phyloP scores from a whole-genome alignment of 2,797 vertebrate genomes.

The Acanthurus tractus region DNA sequence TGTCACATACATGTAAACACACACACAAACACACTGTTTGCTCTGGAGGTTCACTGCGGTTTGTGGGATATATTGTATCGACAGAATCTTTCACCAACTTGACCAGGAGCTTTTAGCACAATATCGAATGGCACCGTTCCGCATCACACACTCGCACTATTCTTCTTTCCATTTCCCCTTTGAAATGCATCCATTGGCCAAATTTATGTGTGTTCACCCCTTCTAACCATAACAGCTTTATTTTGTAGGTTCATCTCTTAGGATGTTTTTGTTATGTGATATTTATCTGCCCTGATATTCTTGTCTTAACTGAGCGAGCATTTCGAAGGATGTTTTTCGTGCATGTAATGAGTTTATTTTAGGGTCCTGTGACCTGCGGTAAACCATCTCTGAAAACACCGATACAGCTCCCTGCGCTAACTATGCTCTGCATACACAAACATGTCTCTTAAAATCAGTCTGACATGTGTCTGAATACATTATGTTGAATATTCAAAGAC shows the following conservation, averaged over 20 bases:
- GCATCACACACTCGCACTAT: constrained; percentile 37
- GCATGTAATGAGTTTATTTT: constrained; percentile 52
- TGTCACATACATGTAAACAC: constrained; percentile 2
- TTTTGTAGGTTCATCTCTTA: constrained; percentile 23
- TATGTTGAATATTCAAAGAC: constrained; percentile 33
- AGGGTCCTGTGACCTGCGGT: constrained; percentile 41
- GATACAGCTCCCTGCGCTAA: constrained; percentile 21
- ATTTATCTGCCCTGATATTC: constrained; percentile 33
- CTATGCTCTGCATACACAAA: constrained; percentile 20
- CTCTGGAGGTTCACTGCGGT: constrained; percentile 51
- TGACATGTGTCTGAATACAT: constrained; percentile 54
- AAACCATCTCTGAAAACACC: constrained; percentile 33
- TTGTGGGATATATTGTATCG: constrained; percentile 44
- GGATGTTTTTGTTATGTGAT: constrained; percentile 18
- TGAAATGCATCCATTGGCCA: constrained; percentile 32
- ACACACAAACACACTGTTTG: constrained; percentile 28
- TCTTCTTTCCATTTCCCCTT: constrained; percentile 24
- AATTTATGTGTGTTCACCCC: constrained; percentile 19
- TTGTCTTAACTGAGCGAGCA: constrained; percentile 15
- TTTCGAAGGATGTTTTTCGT: constrained; percentile 46
- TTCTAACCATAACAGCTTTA: constrained; percentile 23
- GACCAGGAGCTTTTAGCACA: constrained; percentile 64
- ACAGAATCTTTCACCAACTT: constrained; percentile 57
- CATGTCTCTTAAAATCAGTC: constrained; percentile 37
- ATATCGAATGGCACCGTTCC: constrained; percentile 56